Conservation (phyloP, 2,888 invertebrate genomes). For the Hartigia nigra region DNA sequence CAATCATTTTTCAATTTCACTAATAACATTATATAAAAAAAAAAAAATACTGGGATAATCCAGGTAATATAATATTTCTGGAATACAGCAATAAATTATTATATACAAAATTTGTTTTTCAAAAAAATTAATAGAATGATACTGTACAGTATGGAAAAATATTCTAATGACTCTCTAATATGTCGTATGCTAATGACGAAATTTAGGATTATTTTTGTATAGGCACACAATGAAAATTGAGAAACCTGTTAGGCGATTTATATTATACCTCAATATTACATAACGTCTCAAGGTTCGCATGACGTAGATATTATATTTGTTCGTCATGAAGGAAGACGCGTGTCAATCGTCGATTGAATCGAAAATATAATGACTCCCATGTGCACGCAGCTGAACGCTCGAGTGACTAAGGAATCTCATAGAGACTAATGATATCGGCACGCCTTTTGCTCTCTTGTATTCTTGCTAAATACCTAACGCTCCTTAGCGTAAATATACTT, state of each 20-base stretch:
- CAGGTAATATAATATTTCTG: neutral
- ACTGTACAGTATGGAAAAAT: neutral
- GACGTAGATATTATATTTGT: neutral
- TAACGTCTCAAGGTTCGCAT: neutral
- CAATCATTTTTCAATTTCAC: neutral
- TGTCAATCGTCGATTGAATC: neutral
- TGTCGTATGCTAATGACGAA: neutral
- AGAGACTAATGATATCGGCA: neutral
- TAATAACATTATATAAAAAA: neutral
- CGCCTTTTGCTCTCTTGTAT: neutral
- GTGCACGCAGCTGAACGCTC: neutral
- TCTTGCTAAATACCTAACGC: neutral
- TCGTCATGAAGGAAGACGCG: neutral
- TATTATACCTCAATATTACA: neutral
- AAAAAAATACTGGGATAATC: neutral
- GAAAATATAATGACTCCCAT: neutral
- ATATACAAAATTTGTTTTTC: neutral
- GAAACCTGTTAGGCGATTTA: neutral
- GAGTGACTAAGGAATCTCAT: neutral
- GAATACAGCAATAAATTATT: neutral
- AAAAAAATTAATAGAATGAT: neutral
- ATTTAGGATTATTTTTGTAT: neutral
- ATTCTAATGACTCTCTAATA: neutral
- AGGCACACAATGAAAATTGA: neutral
- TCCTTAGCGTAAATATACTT: neutral